Base-by-base conservation (phyloP, 2,113 vertebrate genomes). In the Struthidea cinerea region DNA sequence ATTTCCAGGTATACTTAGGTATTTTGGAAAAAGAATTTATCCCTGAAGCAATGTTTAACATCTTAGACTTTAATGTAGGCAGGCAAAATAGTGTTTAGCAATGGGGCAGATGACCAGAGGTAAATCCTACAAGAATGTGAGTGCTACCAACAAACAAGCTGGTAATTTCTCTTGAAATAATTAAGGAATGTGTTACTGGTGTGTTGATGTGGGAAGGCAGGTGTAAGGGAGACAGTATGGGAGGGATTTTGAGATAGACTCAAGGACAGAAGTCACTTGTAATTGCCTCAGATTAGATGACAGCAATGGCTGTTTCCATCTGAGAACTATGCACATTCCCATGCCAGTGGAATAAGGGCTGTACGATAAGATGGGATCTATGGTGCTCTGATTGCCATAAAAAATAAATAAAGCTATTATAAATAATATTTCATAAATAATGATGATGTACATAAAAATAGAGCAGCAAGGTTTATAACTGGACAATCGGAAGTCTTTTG, bases 401-500 rank as follows among this genome's bases (percentile, higher is more conserved):
- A 84, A 74, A 76, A 28, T n/a, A 75, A 86, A 76, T 30, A 76
- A 35, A 16, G 3, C 11, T 59, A 32, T 59, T 27, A 68, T 32
- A 68, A 76, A 76, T 21, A 59, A 41, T 26, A 67, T 26, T 52
- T 32, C 32, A 76, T 42, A 57, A 86, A 76, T 76, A 59, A 67
- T 59, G 42, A 50, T 17, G 2, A 67, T 32, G 35, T 17, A 76
- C 26, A 76, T 42, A 50, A 76, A 68, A 68, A 67, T 35, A 50
- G 13, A 67, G 52, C 26, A 76, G 37, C 32, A 42, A 67, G 8
- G 13, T 50, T 67, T 42, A 32, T 50, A 59, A 35, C 26, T 44
- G 37, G 52, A 37, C 21, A 32, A 12, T 21, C 2, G 1, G 26
- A 86, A 68, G 32, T 35, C 35, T 67, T 67, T 57, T 0, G 0